A percentile compares a stretch with the other conserved stretches of the same genome.
These are phyloP conservation scores for Boulengeromyrus knoepffleri DNA, from an alignment of 2,113 vertebrate species.

Conservation along the genomic window DNA sequence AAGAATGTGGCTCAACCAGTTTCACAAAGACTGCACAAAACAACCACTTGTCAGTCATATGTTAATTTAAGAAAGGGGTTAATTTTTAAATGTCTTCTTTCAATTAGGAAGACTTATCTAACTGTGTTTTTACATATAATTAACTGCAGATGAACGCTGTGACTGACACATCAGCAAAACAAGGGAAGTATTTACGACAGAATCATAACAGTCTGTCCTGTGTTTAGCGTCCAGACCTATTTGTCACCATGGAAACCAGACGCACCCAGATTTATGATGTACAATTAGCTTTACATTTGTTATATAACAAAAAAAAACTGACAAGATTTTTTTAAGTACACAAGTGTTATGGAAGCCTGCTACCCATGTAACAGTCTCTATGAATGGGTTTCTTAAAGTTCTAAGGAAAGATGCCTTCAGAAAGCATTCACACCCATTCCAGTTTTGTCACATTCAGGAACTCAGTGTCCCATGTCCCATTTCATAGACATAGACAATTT, in stretches of 20 bases:
- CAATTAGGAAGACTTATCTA: not conserved
- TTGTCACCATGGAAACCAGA: not conserved
- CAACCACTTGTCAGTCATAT: not conserved
- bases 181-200: not conserved
- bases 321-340: not conserved
- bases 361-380: not conserved
- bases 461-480: not conserved
- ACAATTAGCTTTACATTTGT: not conserved
- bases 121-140: not conserved
- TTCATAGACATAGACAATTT: not conserved
- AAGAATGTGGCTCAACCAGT: not conserved
- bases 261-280: not conserved
- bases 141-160: not conserved
- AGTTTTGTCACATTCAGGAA: not conserved
- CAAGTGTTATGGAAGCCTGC: not conserved
- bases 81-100: not conserved
- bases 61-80: not conserved
- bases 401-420: not conserved
- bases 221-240: not conserved
- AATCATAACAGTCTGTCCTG: not conserved
- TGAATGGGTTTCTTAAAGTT: not conserved
- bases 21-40: not conserved
- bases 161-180: not conserved
- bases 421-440: not conserved
- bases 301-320: not conserved